Conservation (phyloP, 2,797 vertebrate genomes). For the Nyctalus aviator region DNA sequence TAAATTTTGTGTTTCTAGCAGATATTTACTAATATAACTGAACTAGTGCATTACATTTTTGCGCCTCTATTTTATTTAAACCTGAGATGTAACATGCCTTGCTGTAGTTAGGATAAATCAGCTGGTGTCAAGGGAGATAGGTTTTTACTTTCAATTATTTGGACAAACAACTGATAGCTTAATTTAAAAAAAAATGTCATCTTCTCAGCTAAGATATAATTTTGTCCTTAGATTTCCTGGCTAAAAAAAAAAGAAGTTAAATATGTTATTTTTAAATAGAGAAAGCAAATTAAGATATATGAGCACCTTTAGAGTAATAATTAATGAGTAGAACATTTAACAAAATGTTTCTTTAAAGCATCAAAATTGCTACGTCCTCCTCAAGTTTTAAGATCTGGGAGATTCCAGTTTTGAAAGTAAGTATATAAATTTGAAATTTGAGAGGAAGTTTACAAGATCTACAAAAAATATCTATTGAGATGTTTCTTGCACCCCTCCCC, state of each 20-base stretch:
- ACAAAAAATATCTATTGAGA: not conserved
- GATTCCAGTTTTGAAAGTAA: not conserved
- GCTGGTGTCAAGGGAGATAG: not conserved
- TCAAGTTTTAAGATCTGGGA: not conserved
- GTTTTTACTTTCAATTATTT: not conserved
- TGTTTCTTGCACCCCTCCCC: not conserved
- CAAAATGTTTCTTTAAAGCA: not conserved
- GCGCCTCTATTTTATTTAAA: not conserved
- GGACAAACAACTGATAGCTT: not conserved
- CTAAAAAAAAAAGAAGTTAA: not conserved
- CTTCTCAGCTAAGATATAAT: not conserved
- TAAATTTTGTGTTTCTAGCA: not conserved
- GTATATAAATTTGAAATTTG: not conserved
- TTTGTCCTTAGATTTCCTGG: not conserved
- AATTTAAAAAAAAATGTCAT: not conserved
- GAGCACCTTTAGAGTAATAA: slow-evolving; percentile 12
- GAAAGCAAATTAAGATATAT: not conserved
- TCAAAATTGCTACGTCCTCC: not conserved
- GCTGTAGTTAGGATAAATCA: not conserved
- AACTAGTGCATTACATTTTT: not conserved
- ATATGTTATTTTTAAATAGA: not conserved
- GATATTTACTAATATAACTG: not conserved
- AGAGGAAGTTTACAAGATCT: not conserved
- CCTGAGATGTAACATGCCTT: not conserved
- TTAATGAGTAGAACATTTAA: not conserved